phyloP scores from a whole-genome alignment of 1,140 invertebrate genomes.

The Hyphantria cunea region DNA sequence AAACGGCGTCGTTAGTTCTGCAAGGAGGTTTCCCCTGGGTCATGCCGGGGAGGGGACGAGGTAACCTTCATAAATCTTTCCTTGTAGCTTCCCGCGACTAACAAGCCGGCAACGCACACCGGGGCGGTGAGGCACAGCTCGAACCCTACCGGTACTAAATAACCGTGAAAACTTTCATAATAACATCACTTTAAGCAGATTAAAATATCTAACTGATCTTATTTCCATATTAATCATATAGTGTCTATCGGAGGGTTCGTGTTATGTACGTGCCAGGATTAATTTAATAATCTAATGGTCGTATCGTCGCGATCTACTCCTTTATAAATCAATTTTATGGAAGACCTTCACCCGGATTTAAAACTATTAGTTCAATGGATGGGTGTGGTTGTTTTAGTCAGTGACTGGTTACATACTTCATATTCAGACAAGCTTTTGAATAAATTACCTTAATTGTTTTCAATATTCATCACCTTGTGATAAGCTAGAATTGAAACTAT shows the following conservation, averaged over 20 bases:
- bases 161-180: constrained; percentile 70
- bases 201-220: constrained; percentile 55
- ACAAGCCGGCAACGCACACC: constrained; percentile 60
- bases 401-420: background rate
- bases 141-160: constrained; percentile 61
- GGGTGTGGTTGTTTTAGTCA: constrained; percentile 10
- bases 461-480: background rate
- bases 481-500: background rate
- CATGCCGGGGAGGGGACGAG: constrained; percentile 56
- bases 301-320: constrained; percentile 41
- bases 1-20: constrained; percentile 73
- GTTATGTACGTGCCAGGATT: constrained; percentile 38
- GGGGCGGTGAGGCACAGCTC: constrained; percentile 38
- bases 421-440: too few relatives aligned
- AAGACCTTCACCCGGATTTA: constrained; percentile 40
- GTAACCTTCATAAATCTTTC: constrained; percentile 77
- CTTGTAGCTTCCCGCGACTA: constrained; percentile 66
- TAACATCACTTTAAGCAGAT: constrained; percentile 66
- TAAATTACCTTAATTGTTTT: too few relatives aligned
- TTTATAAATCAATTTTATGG: constrained; percentile 58
- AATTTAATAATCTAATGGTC: constrained; percentile 63
- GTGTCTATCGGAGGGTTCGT: constrained; percentile 43
- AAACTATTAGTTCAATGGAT: constrained; percentile 38
- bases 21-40: constrained; percentile 61
- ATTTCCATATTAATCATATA: constrained; percentile 61